Conservation (phyloP, 2,113 vertebrate species). For the Mormyrus lacerda region DNA sequence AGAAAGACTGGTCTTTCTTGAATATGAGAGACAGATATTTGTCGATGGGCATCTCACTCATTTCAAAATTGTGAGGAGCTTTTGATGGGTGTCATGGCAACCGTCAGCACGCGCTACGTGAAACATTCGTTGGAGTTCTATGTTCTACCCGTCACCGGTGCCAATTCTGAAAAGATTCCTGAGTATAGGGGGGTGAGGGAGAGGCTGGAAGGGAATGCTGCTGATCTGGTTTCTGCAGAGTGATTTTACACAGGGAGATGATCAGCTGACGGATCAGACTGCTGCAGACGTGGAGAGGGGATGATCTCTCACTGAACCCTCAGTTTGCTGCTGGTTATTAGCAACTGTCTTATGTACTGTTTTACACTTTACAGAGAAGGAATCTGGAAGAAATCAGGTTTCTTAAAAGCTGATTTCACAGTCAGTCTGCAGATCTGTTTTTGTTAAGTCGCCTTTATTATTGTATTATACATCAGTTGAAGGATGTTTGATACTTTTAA, state of each 20-base stretch:
- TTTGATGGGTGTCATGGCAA: slow-evolving; percentile 4
- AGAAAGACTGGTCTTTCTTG: neutral
- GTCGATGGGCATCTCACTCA: neutral
- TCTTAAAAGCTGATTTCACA: neutral
- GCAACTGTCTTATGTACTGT: neutral
- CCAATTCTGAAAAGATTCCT: neutral
- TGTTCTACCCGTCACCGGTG: neutral
- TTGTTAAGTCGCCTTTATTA: neutral
- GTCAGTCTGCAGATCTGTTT: neutral
- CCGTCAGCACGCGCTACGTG: neutral
- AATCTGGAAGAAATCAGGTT: neutral
- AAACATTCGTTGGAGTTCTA: neutral
- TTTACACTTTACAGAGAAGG: neutral
- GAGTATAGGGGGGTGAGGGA: neutral
- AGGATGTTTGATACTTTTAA: slow-evolving; percentile 25
- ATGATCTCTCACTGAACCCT: neutral
- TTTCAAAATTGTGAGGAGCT: neutral
- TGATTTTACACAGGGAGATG: neutral
- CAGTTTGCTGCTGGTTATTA: neutral
- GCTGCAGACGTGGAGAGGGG: neutral
- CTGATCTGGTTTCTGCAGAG: neutral
- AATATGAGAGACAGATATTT: neutral
- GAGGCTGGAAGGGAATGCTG: neutral
- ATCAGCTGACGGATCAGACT: neutral
- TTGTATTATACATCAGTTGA: neutral